Conservation (phyloP, 1,140 invertebrate species). For the Sinella curviseta region DNA sequence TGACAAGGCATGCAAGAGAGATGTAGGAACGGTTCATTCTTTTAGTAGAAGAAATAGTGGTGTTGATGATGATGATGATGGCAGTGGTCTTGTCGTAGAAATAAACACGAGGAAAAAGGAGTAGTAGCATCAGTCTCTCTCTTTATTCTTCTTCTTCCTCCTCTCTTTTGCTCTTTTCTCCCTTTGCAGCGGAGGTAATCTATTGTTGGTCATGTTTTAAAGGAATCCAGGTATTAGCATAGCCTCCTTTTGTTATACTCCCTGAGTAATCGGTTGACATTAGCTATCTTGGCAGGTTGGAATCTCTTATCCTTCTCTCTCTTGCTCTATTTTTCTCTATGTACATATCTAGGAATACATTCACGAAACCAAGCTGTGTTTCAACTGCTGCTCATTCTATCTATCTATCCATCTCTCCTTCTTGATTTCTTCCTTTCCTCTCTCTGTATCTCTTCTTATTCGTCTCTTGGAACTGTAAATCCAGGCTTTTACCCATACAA, state of each 20-base stretch:
- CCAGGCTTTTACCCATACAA: conserved; percentile 3
- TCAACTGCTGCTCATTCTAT: too few relatives aligned
- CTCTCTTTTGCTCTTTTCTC: too few relatives aligned
- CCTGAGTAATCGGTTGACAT: conserved; percentile 36
- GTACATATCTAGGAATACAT: too few relatives aligned
- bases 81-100: too few relatives aligned
- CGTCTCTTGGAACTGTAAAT: not conserved
- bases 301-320: conserved; percentile 18
- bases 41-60: too few relatives aligned
- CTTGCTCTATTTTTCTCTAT: too few relatives aligned
- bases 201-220: conserved; percentile 26
- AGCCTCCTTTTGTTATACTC: conserved; percentile 24
- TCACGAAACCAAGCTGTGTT: too few relatives aligned
- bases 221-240: conserved; percentile 32
- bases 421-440: not conserved
- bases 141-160: not conserved
- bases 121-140: not conserved
- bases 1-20: not conserved
- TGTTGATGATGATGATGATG: too few relatives aligned
- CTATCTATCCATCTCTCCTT: too few relatives aligned
- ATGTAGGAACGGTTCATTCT: too few relatives aligned
- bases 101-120: too few relatives aligned
- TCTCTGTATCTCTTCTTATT: not conserved
- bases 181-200: conserved; percentile 17
- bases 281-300: conserved; percentile 17